Evolutionary conservation across 2,797 vertebrate species (phyloP).

Genomic region (Malacoraja senta): DNA sequence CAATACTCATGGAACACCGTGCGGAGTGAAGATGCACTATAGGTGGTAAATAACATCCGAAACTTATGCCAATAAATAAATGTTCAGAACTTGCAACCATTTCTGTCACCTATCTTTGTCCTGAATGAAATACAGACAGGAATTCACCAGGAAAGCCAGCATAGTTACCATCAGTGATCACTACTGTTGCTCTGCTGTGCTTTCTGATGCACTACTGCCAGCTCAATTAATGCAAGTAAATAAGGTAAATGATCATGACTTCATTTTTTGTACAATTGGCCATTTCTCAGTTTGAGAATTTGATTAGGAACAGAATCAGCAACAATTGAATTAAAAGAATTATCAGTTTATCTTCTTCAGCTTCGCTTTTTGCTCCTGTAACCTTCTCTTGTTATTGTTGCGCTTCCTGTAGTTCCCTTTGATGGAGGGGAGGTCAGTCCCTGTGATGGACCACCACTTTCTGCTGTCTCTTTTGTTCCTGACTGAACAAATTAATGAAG

Average conservation of each 20-base stretch:
- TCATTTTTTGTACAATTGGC: neutral
- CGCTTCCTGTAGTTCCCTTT: neutral
- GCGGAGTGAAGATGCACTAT: neutral
- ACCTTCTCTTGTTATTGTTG: neutral
- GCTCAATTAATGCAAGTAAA: neutral
- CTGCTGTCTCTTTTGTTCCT: no score
- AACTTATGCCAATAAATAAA: neutral
- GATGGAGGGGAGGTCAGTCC: no score
- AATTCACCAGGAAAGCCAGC: neutral
- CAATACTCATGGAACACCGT: neutral
- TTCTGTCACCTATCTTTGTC: neutral
- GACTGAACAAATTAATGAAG: no score
- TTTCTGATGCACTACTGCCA: neutral
- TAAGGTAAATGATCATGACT: neutral
- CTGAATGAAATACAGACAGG: neutral
- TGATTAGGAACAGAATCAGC: neutral
- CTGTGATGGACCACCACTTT: neutral
- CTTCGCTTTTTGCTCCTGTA: neutral
- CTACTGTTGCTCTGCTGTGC: neutral
- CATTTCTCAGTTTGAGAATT: neutral
- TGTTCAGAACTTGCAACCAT: neutral
- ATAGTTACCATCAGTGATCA: neutral
- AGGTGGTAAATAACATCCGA: neutral
- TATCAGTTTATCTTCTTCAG: conserved; percentile 13
- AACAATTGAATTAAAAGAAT: neutral